These are phyloP conservation scores for Chaetodon trifasciatus DNA, from an alignment of 2,797 vertebrate species.

Conservation along the genomic window DNA sequence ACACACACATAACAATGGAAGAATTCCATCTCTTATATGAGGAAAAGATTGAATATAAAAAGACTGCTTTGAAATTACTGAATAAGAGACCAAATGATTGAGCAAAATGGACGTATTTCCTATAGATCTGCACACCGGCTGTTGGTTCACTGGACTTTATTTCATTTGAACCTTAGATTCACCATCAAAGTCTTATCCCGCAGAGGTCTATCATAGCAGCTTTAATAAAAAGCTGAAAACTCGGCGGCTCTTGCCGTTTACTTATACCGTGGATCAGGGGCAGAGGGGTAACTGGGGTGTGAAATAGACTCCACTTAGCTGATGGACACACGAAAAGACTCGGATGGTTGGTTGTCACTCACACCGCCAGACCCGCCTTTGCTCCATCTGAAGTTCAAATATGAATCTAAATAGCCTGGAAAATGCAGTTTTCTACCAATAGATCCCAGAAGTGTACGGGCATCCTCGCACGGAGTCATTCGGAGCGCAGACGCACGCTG, in stretches of 20 bases:
- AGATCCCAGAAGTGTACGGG: constrained; percentile 54
- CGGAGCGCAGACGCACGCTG: constrained; percentile 61
- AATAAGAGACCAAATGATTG: background rate
- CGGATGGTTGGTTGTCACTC: constrained; percentile 74
- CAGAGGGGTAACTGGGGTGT: constrained; percentile 77
- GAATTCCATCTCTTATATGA: too few relatives aligned
- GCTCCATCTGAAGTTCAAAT: constrained; percentile 66
- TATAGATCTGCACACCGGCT: constrained; percentile 31
- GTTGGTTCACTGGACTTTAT: constrained; percentile 34
- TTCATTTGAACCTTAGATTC: constrained; percentile 17
- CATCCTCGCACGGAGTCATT: constrained; percentile 45
- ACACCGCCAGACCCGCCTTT: constrained; percentile 59
- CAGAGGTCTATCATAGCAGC: constrained; percentile 52
- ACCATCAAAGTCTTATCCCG: constrained; percentile 44
- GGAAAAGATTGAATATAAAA: too few relatives aligned
- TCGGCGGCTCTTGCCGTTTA: constrained; percentile 35
- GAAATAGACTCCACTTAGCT: constrained; percentile 81
- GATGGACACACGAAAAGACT: constrained; percentile 75
- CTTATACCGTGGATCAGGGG: constrained; percentile 66
- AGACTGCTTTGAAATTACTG: too few relatives aligned
- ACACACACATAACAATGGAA: too few relatives aligned
- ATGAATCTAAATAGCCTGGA: constrained; percentile 77
- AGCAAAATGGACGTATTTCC: constrained; percentile 4
- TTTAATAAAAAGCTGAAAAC: constrained; percentile 72
- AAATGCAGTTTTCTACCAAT: constrained; percentile 64